A percentile compares a stretch with the other conserved stretches of the same genome.
These are phyloP conservation scores for Nyctibius bracteatus DNA, from an alignment of 2,113 vertebrate genomes.

Conservation along the genomic window DNA sequence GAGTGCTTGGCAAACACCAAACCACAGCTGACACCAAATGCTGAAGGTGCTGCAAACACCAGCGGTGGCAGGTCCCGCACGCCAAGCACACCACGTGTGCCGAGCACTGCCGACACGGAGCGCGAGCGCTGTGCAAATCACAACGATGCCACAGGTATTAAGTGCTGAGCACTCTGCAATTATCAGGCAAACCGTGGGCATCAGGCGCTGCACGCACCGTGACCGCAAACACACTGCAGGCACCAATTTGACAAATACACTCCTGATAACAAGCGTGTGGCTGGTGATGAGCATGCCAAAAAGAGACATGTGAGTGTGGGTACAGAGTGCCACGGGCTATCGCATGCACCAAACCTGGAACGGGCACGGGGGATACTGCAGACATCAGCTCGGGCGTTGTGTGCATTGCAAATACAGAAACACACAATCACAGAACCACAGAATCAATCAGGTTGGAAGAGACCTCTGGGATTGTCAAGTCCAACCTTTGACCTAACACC, in stretches of 20 bases:
- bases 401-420: neutral
- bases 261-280: neutral
- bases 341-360: neutral
- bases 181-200: conserved; percentile 37
- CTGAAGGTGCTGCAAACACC: neutral
- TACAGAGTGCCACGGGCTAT: neutral
- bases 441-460: no score
- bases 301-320: neutral
- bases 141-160: conserved; percentile 53
- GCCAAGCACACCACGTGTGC: accelerated
- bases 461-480: no score
- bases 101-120: neutral
- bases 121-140: neutral
- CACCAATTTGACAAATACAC: conserved; percentile 37
- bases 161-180: conserved; percentile 47
- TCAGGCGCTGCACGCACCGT: neutral
- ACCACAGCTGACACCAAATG: neutral
- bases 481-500: no score
- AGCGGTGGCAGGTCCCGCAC: accelerated
- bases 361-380: neutral
- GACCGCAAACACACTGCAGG: conserved; percentile 36
- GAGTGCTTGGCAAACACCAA: neutral
- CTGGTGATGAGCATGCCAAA: neutral
- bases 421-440: no score
- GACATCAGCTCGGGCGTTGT: neutral